These are phyloP conservation scores for Alloscopus bannaensis DNA, from an alignment of 2,888 invertebrate species.

Conservation along the genomic window DNA sequence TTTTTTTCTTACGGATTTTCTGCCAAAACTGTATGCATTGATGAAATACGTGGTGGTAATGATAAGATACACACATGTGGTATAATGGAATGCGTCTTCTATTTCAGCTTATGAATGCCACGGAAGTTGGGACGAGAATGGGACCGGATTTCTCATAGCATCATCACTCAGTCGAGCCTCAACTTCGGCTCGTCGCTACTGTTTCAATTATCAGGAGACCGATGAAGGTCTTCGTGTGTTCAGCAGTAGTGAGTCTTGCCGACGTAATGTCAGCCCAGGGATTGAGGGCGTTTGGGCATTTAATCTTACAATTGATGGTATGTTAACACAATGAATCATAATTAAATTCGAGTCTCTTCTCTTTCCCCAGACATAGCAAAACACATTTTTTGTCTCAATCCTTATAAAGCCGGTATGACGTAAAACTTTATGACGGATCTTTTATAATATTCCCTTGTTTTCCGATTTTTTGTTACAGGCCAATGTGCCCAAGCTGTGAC, in stretches of 20 bases:
- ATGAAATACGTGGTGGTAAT: no score
- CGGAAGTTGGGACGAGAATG: conserved; percentile 83
- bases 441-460: conserved; percentile 17
- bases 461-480: conserved; percentile 62
- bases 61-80: neutral
- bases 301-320: conserved; percentile 83
- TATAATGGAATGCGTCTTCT: neutral
- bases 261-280: conserved; percentile 77
- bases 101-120: conserved; percentile 82
- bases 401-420: neutral
- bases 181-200: conserved; percentile 79
- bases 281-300: conserved; percentile 80
- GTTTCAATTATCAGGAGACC: conserved; percentile 79
- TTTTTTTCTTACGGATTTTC: neutral
- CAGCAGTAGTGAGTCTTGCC: conserved; percentile 77
- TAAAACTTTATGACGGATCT: neutral
- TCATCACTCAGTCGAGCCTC: conserved; percentile 78
- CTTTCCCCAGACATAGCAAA: neutral
- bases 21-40: no score
- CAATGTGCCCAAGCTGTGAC: conserved; percentile 73
- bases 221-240: conserved; percentile 74
- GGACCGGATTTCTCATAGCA: conserved; percentile 83
- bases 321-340: conserved; percentile 62
- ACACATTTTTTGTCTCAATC: neutral
- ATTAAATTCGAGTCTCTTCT: conserved; percentile 69